Base-by-base conservation (phyloP, 2,888 invertebrate species). In the Ariolimax columbianus region DNA sequence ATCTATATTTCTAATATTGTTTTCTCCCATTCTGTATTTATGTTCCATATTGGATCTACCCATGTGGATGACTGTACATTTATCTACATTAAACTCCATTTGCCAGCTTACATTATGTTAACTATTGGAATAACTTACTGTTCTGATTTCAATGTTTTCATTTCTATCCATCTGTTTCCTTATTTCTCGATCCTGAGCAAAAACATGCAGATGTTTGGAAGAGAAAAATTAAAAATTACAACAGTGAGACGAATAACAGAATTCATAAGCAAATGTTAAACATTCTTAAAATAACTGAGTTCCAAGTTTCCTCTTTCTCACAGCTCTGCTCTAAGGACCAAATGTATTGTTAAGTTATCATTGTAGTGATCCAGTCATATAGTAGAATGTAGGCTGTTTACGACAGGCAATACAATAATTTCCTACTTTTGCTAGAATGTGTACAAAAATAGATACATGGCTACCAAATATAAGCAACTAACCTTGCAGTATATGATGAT, bases 401-500 rank as follows among this genome's bases (percentile, higher is more conserved):
- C 9, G 9, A 7, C 55, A 14, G 6, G 17, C 19, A 7, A 17
- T 55, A 19, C 7, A 55, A 6, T 14, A 2, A 2, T 55, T 55
- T 55, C 19, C 55, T 55, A 19, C 19, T 55, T 11, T 55, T 6
- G 17, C 55, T 55, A 55, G 6, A 7, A 11, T 19, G 17, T 14
- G 6, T 14, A 17, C 55, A 7, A 11, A 14, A 19, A 11, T 6
- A 14, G 23, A 55, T 55, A 7, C 7, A 55, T 7, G 6, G 17
- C 19, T 55, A 55, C 17, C 19, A 55, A 33, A 33, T 3, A 14
- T 33, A 66, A 66, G 2, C 47, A 47, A 75, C 75, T 36, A 75
- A 80, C 79, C 80, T 63, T 80, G 63, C 36, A 79, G n/a, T 68
- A 84, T 17, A 79, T 79, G 30, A 79, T 23, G 36, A 73, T 72